These are phyloP conservation scores for Nasonia oneida DNA, from an alignment of 2,888 invertebrate species.

Conservation along the genomic window DNA sequence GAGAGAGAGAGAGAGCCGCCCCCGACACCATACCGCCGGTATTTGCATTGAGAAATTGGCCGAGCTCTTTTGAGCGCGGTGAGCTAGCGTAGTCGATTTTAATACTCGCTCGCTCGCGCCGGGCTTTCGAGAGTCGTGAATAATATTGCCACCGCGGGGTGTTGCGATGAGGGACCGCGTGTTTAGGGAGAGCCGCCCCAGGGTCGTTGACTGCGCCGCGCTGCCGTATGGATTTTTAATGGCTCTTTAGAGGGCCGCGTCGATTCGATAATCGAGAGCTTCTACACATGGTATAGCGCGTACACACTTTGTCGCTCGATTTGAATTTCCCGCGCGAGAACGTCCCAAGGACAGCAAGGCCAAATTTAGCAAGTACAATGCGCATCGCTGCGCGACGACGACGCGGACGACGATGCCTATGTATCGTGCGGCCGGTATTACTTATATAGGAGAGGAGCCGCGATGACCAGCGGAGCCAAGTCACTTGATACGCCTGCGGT, in stretches of 20 bases:
- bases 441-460: neutral
- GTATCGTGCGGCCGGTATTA: neutral
- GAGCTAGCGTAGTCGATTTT: neutral
- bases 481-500: slow-evolving; percentile 55
- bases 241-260: neutral
- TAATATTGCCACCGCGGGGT: slow-evolving; percentile 22
- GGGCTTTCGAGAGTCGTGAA: slow-evolving; percentile 3
- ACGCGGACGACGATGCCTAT: neutral
- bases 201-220: neutral
- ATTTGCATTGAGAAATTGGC: slow-evolving; percentile 80
- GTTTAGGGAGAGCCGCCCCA: slow-evolving; percentile 8
- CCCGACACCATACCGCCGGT: slow-evolving; percentile 72
- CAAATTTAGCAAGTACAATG: slow-evolving; percentile 57
- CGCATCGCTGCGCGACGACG: neutral
- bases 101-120: neutral
- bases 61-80: slow-evolving; percentile 51
- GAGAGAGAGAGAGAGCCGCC: slow-evolving; percentile 21
- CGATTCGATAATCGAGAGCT: neutral
- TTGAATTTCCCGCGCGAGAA: slow-evolving; percentile 12
- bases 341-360: slow-evolving; percentile 44
- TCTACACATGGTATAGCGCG: neutral
- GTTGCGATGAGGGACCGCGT: neutral
- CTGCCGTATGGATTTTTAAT: neutral
- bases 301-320: neutral
- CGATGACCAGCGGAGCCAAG: neutral